A percentile compares a stretch with the other conserved stretches of the same genome.
Conservation (phyloP, 1,140 invertebrate genomes). For the Cepaea nemoralis region DNA sequence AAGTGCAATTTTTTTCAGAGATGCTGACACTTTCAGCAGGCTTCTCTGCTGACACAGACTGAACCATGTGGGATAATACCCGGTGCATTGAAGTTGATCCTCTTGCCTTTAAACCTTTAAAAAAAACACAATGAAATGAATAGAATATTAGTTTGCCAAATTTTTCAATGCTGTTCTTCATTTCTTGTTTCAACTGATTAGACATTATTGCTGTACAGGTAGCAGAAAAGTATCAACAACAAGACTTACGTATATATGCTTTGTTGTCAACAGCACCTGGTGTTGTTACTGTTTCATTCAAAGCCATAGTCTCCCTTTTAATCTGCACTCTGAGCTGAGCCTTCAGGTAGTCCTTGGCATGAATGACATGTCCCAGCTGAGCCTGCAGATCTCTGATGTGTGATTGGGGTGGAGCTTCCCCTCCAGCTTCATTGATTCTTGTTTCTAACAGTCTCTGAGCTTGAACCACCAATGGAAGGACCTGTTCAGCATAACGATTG, state of each 20-base stretch:
- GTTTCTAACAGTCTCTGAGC: conserved; percentile 67
- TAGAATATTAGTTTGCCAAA: too few species aligned
- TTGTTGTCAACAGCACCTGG: conserved; percentile 66
- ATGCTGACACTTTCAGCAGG: too few species aligned
- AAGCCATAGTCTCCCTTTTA: conserved; percentile 41
- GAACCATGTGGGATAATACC: too few species aligned
- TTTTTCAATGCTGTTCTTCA: too few species aligned
- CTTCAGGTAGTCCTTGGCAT: conserved; percentile 64
- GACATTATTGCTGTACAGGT: too few species aligned
- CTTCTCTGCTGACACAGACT: too few species aligned
- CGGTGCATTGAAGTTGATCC: too few species aligned
- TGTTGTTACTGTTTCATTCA: conserved; percentile 55
- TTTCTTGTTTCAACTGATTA: too few species aligned
- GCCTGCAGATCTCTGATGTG: conserved; percentile 59
- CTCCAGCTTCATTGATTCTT: conserved; percentile 53
- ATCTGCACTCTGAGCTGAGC: conserved; percentile 59
- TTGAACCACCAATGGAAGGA: conserved; percentile 67
- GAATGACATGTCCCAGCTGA: conserved; percentile 57
- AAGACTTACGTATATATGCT: conserved; percentile 61
- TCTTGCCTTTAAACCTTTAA: too few species aligned
- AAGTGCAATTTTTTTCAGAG: too few species aligned
- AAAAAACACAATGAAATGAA: too few species aligned
- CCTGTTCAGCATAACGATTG: conserved; percentile 69
- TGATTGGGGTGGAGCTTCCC: conserved; percentile 59
- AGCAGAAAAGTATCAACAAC: too few species aligned